Conservation (phyloP, 2,113 vertebrate species). For the Alethe castanea region DNA sequence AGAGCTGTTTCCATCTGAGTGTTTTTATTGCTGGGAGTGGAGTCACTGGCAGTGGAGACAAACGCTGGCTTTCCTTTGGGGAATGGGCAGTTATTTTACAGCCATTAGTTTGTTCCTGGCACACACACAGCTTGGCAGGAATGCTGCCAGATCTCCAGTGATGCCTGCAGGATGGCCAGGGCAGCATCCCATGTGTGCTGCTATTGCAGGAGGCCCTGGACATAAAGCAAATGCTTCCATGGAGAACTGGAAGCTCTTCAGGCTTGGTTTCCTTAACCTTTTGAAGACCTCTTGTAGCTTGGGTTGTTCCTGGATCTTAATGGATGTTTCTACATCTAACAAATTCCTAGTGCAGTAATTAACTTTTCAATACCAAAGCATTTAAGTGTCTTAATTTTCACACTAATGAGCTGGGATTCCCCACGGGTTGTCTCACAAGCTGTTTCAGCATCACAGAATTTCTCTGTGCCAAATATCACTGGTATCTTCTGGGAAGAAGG, state of each 20-base stretch:
- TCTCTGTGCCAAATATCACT: background rate
- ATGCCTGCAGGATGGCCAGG: background rate
- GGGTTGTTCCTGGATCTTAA: background rate
- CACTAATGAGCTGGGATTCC: background rate
- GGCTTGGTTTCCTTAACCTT: background rate
- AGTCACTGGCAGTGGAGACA: background rate
- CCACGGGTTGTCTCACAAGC: background rate
- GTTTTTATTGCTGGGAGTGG: background rate
- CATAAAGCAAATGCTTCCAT: background rate
- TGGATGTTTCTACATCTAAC: background rate
- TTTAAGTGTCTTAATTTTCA: slow-evolving; percentile 5
- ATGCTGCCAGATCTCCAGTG: background rate
- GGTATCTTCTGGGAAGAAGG: background rate
- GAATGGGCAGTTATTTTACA: background rate
- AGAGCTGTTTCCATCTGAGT: background rate
- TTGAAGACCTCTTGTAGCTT: background rate
- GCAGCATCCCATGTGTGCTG: fast-evolving
- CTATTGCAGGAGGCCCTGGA: background rate
- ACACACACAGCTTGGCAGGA: background rate
- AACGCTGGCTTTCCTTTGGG: background rate
- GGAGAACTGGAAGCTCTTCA: background rate
- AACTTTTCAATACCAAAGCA: background rate
- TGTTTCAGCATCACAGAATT: background rate
- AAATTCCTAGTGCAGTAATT: background rate
- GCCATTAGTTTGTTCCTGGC: background rate